These are phyloP conservation scores for Ctenochaetus hawaiiensis DNA, from an alignment of 2,797 vertebrate genomes.

Conservation along the genomic window DNA sequence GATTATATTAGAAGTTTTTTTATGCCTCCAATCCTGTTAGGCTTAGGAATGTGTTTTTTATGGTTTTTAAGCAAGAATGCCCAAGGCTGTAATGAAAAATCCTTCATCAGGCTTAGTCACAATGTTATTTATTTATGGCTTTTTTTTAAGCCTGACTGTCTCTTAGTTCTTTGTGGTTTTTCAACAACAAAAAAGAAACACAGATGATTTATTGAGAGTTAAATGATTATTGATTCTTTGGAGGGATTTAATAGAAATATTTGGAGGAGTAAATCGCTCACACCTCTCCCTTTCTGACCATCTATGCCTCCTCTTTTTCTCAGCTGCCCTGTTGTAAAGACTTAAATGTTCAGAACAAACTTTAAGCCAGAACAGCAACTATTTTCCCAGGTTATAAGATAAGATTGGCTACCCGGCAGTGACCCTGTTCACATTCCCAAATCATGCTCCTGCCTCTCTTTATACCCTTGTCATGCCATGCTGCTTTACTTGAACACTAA, in stretches of 20 bases:
- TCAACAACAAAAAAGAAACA: not conserved
- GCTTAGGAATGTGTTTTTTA: conserved; percentile 16
- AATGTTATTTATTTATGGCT: not conserved
- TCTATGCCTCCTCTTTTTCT: not conserved
- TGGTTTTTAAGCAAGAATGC: not conserved
- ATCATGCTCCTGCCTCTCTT: conserved; percentile 15
- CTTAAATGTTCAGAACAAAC: not conserved
- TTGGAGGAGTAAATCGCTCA: too few relatives aligned
- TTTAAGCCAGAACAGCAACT: conserved; percentile 2
- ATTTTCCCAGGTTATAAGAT: conserved; percentile 31
- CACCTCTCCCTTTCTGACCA: too few relatives aligned
- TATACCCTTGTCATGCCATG: conserved; percentile 19
- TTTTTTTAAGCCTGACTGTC: not conserved
- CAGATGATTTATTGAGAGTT: not conserved
- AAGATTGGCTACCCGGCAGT: conserved; percentile 24
- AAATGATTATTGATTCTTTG: not conserved
- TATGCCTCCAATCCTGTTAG: conserved; percentile 8
- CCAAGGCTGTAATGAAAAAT: not conserved
- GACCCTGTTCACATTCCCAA: conserved; percentile 38
- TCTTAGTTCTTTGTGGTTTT: not conserved
- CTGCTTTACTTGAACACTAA: conserved; percentile 19
- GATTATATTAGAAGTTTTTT: conserved; percentile 18
- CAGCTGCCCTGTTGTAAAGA: not conserved
- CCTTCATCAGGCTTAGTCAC: conserved; percentile 4
- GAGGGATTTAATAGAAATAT: not conserved